phyloP scores from a whole-genome alignment of 2,888 invertebrate genomes.

The Pachydiplax longipennis region DNA sequence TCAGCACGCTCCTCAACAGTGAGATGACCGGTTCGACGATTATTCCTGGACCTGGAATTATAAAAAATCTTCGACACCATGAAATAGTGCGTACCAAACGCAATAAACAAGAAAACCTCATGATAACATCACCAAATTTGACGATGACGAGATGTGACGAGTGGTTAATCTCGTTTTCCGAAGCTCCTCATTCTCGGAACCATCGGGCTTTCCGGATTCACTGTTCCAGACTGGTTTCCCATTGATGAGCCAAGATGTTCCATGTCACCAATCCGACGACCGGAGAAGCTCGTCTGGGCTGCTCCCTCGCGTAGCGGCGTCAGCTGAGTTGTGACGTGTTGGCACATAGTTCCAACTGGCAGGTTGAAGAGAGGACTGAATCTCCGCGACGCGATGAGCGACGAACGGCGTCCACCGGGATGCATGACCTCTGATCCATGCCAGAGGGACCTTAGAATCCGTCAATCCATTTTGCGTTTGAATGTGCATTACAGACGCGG shows the following conservation, averaged over 20 bases:
- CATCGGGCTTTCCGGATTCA: not conserved
- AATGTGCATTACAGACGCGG: not conserved
- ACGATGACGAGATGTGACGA: not conserved
- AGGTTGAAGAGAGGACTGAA: not conserved
- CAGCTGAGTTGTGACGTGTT: not conserved
- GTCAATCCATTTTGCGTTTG: not conserved
- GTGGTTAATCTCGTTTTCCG: not conserved
- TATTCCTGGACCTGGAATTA: too few species aligned
- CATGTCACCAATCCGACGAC: not conserved
- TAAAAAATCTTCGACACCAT: not conserved
- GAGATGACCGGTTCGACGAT: too few species aligned
- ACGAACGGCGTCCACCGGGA: not conserved
- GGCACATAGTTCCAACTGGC: not conserved
- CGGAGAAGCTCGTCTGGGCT: not conserved
- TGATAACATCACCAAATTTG: not conserved
- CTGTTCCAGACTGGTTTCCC: too few species aligned
- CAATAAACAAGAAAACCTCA: not conserved
- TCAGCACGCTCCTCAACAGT: too few species aligned
- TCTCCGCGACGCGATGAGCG: not conserved
- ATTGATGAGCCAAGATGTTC: not conserved
- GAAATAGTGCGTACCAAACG: not conserved
- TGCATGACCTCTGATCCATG: not conserved
- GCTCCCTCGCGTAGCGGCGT: not conserved
- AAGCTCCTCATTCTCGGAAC: not conserved
- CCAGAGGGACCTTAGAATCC: not conserved